Percentiles rank a stretch among this genome's conserved stretches.
Conservation (phyloP, 2,113 vertebrate species). For the Cinclus mexicanus region DNA sequence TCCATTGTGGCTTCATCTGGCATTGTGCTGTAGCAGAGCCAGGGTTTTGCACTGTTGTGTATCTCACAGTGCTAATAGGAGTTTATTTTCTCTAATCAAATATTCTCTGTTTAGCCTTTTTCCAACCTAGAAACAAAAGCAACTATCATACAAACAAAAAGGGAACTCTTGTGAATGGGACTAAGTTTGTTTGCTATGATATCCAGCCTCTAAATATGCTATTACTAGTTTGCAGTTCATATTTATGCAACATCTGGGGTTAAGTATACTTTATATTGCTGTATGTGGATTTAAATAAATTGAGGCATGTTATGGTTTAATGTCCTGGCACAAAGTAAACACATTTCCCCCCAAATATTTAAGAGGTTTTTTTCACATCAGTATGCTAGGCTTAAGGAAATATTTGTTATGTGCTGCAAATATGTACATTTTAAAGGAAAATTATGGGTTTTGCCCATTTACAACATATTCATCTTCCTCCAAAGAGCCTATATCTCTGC, state of each 20-base stretch:
- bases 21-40: rapidly evolving
- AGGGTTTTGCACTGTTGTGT: not conserved
- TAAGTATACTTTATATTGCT: not conserved
- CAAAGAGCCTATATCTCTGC: not conserved
- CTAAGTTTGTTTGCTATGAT: not conserved
- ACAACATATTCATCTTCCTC: not conserved
- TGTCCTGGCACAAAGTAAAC: not conserved
- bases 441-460: not conserved
- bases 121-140: not conserved
- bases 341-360: not conserved
- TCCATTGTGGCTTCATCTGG: not conserved
- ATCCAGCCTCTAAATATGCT: not conserved
- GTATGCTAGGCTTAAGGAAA: not conserved
- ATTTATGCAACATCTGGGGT: not conserved
- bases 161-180: not conserved
- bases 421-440: not conserved
- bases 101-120: not conserved
- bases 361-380: not conserved
- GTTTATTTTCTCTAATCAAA: not conserved
- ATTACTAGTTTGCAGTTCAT: not conserved
- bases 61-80: not conserved
- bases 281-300: not conserved
- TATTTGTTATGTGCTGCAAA: not conserved
- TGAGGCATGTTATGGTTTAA: not conserved
- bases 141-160: not conserved